Base-by-base conservation (phyloP, 2,113 vertebrate genomes). In the Psittacara wagleri region DNA sequence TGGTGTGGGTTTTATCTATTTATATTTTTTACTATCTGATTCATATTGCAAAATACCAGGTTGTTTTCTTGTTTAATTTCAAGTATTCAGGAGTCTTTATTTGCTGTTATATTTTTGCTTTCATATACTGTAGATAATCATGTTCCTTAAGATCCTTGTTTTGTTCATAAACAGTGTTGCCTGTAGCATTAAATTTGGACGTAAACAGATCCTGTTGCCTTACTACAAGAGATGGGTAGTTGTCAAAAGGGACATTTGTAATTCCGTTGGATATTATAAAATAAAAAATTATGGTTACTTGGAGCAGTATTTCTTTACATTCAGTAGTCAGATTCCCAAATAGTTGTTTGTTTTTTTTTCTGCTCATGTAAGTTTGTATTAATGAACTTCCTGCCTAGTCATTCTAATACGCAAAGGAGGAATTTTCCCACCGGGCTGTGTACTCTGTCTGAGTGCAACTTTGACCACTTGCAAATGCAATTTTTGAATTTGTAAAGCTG, bases 351-450 rank as follows among this genome's bases (percentile, higher is more conserved):
- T 63, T 48, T 48, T 48, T 48, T 48, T 29, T 39, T 73, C 57
- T 86, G 55, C 33, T 95, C 18, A 4, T 27, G 17, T 43, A 31
- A 59, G 49, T 92, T 88, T 97, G 95, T 90, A 77, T 78, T 94
- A 88, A 87, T 96, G 95, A 96, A 82, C 96, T 72, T 96, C 90
- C 84, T 88, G 80, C 79, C 84, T 67, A 44, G 44, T 79, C 63
- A 27, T 25, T 83, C 57, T 62, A 46, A 67, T 72, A 13, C 43
- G 69, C 54, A 1, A 1, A 70, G 44, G 33, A 70, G 89, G 75
- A 91, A 79, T 83, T 88, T 96, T 97, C 89, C 66, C 92, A 90
- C 75, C n/a, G 37, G 29, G 22, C 81, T 52, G 6, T 4, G 22
- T 31, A 39, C 9, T 48, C 48, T 10, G 55, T 48, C 46, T 8